Evolutionary conservation across 2,888 invertebrate genomes (phyloP), one percentile per base, ranked within the genome.

Genomic region (Acleris emargana): DNA sequence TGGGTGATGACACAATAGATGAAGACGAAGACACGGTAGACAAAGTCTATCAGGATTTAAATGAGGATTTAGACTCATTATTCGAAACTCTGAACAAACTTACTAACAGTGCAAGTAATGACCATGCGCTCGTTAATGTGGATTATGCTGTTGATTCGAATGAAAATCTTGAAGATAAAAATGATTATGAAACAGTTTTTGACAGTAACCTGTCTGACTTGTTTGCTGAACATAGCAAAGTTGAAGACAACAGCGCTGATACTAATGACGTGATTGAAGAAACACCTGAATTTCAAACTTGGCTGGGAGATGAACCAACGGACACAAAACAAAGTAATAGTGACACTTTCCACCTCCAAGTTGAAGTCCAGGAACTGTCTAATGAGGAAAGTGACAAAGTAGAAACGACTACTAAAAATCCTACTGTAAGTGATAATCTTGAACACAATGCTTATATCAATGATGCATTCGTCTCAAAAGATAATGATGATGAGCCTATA

Each of bases 41-140:
- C 5, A 78, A 82, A 69, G 78, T 76, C 2, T 80, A 82, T 54
- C 71, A 71, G 20, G 87, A 88, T 60, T 73, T 90, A 9, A 77
- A 84, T 66, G 76, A 75, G 18, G 85, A 90, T 69, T 77, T 89
- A 42, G 77, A 81, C 17, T 78, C 81, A 62, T 69, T 90, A 28
- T 77, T 84, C 62, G 80, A 80, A 58, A 84, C 83, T 16, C 70
- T 82, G 59, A 73, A 80, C 13, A 84, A 87, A 72, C 73, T 89
- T 11, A 72, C 68, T 17, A 73, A 76, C 16, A 68, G 64, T 7
- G 64, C 73, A 5, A 67, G 73, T 9, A 66, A 72, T 13, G 70
- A 72, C 13, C 58, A 69, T 55, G 62, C 70, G 11, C 45, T 63
- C 13, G 62, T 68, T 28, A 67, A 71, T 28, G 64, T 77, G 13